Evolutionary conservation across 2,113 vertebrate species (phyloP).

Genomic region (Dunckerocampus dactyliophorus): DNA sequence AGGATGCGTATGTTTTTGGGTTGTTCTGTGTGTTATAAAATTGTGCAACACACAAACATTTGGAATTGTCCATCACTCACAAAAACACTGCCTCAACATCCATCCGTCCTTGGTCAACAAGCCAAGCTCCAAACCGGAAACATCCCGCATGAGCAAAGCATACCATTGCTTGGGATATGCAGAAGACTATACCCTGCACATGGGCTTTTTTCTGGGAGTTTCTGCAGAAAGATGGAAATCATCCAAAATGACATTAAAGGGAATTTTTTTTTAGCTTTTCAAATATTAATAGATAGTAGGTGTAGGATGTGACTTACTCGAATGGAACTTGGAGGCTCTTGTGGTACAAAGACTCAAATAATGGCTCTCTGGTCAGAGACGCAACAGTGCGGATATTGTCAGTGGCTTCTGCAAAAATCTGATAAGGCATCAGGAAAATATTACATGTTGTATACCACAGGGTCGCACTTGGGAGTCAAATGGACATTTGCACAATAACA

Average conservation of each 20-base stretch:
- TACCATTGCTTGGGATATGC: constrained; percentile 88
- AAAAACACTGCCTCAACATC: constrained; percentile 78
- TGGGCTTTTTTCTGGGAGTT: constrained; percentile 89
- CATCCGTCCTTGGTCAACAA: constrained; percentile 75
- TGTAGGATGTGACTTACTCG: constrained; percentile 72
- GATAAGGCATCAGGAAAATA: constrained; percentile 4
- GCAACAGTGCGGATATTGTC: constrained; percentile 92
- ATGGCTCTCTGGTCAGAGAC: constrained; percentile 83
- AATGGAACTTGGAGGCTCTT: constrained; percentile 80
- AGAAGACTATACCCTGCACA: constrained; percentile 83
- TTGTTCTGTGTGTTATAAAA: no score
- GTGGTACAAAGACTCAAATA: constrained; percentile 85
- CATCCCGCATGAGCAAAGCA: constrained; percentile 90
- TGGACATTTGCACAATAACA: neutral
- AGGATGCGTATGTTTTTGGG: no score
- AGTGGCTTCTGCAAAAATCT: constrained; percentile 92
- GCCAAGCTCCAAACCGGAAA: constrained; percentile 91
- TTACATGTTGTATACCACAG: neutral
- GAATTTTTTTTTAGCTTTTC: neutral
- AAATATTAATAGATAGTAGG: neutral
- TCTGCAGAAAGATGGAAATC: constrained; percentile 57
- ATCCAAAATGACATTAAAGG: neutral
- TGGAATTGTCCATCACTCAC: constrained; percentile 83
- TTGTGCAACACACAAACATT: no score
- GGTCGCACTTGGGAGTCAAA: no score